phyloP scores from a whole-genome alignment of 2,797 vertebrate genomes.

The Coendou prehensilis region DNA sequence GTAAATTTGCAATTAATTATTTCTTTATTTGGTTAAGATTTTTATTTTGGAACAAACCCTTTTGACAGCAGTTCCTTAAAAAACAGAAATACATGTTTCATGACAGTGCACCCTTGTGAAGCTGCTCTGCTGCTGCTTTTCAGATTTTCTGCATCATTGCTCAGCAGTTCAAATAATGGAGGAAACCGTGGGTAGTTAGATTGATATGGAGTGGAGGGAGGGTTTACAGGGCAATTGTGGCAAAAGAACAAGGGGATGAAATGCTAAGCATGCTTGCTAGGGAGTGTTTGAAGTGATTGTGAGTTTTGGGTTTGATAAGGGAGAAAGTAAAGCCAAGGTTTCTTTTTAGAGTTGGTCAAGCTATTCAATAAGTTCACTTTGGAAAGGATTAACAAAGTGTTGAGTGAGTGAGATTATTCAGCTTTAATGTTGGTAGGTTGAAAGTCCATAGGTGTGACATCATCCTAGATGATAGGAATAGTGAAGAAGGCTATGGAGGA shows the following conservation, averaged over 20 bases:
- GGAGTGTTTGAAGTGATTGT: constrained; percentile 30
- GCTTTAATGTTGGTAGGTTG: neutral
- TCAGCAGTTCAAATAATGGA: constrained; percentile 44
- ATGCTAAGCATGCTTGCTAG: neutral
- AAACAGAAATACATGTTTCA: constrained; percentile 7
- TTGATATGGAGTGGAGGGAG: neutral
- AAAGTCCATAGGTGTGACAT: neutral
- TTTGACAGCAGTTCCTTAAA: constrained; percentile 34
- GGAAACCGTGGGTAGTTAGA: neutral
- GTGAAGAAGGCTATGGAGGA: neutral
- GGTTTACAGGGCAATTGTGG: constrained; percentile 4
- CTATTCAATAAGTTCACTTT: constrained; percentile 29
- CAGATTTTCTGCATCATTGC: neutral
- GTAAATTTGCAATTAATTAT: neutral
- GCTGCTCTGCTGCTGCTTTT: constrained; percentile 6
- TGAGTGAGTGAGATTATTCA: constrained; percentile 48
- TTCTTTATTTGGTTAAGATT: constrained; percentile 44
- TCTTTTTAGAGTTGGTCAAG: constrained; percentile 55
- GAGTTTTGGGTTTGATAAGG: constrained; percentile 14
- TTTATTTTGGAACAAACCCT: constrained; percentile 36
- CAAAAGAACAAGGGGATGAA: constrained; percentile 1
- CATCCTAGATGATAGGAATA: neutral
- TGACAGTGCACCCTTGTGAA: neutral
- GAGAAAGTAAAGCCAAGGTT: constrained; percentile 21
- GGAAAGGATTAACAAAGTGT: constrained; percentile 30